Evolutionary conservation across 2,797 vertebrate species (phyloP).

Genomic region (Pelobates cultripes): DNA sequence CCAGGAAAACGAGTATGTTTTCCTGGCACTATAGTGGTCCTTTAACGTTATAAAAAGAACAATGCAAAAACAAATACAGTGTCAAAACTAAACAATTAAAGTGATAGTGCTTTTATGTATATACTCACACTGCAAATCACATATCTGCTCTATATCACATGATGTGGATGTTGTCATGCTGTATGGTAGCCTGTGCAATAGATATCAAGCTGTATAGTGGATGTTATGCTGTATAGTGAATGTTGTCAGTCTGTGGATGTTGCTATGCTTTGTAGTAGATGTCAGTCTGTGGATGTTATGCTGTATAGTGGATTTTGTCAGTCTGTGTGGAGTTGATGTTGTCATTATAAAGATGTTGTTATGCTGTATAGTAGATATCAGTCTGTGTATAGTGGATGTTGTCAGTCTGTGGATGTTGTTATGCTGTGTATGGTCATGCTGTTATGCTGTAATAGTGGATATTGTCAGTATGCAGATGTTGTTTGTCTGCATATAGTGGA

Average conservation of each 20-base stretch:
- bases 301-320: neutral
- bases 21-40: too few relatives aligned
- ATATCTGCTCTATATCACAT: too few relatives aligned
- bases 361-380: conserved; percentile 8
- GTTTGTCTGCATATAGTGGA: conserved; percentile 45
- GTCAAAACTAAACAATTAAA: too few relatives aligned
- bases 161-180: too few relatives aligned
- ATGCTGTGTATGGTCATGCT: too few relatives aligned
- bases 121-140: too few relatives aligned
- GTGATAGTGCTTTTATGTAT: too few relatives aligned
- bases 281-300: neutral
- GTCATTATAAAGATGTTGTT: conserved; percentile 9
- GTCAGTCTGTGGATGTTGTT: conserved; percentile 34
- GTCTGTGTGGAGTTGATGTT: neutral
- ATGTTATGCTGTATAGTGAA: neutral
- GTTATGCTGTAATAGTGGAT: too few relatives aligned
- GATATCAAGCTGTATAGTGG: neutral
- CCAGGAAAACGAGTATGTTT: too few relatives aligned
- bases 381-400: conserved; percentile 50
- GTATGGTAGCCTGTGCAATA: neutral
- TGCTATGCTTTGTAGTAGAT: neutral
- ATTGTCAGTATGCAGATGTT: too few relatives aligned
- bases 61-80: too few relatives aligned
- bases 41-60: too few relatives aligned
- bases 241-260: neutral